Evolutionary conservation across 2,113 vertebrate genomes (phyloP), one percentile per base, ranked within the genome.

Genomic region (Spea multiplicata): DNA sequence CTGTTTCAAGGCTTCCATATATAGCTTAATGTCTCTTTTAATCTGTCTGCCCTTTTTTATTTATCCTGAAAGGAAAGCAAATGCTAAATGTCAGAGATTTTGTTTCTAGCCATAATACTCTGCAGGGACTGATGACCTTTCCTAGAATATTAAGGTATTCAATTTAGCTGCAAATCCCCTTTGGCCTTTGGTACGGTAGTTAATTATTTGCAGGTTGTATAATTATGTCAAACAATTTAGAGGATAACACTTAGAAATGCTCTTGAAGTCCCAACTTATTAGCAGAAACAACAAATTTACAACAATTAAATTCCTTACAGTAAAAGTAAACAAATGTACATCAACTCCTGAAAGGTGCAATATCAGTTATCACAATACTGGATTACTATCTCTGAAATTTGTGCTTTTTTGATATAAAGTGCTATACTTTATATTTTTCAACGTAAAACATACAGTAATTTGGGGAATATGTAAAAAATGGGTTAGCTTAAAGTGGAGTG

Each of bases 81-180:
- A 17, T 44, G 8, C 12, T 67, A 67, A 80, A 80, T 80, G 62
- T 73, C 71, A 73, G 17, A 47, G 13, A 67, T 47, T 67, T 57
- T 44, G 30, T 53, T 66, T 44, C 4, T 73, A 62, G 30, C 59
- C 61, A 65, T 64, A 72, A 71, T 72, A 10, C 68, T 71, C 69
- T 78, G 48, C 59, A 66, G 50, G 69, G 48, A 79, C 47, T 47
- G 44, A 48, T 79, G 77, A 59, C 77, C 69, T 73, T 75, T 73
- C 66, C 12, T 44, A 71, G 48, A 55, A 57, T 50, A 79, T 47
- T 65, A 57, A 49, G 44, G 44, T 61, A 77, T 77, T 59, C 53
- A 48, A 47, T 78, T 78, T 66, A 73, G 30, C 8, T 55, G 69
- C 44, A 73, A 55, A 73, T 48, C 50, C 13, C 13, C 62, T 4